phyloP scores from a whole-genome alignment of 2,888 invertebrate genomes.

The Stomorhina lunata region DNA sequence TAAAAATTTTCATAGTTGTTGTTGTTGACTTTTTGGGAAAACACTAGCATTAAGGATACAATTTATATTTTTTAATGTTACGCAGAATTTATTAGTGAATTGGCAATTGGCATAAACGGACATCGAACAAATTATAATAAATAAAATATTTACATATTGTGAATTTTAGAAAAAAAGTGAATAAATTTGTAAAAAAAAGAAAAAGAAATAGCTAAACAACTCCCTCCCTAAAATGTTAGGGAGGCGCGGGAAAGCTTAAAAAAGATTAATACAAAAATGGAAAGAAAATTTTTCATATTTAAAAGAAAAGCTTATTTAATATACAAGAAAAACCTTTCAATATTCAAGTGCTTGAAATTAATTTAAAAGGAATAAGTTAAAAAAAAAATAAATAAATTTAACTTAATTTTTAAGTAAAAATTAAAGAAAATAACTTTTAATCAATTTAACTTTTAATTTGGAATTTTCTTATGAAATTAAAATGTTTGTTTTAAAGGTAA shows the following conservation, averaged over 20 bases:
- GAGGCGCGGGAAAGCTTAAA: slow-evolving; percentile 48
- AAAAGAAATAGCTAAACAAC: not conserved
- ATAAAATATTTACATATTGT: slow-evolving; percentile 5
- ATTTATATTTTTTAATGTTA: slow-evolving; percentile 61
- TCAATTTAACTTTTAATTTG: not conserved
- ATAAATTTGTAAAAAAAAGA: slow-evolving; percentile 1
- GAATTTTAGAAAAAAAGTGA: slow-evolving; percentile 7
- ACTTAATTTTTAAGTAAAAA: not conserved
- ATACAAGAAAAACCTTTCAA: not conserved
- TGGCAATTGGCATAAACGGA: slow-evolving; percentile 65
- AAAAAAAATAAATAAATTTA: not conserved
- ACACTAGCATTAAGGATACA: slow-evolving; percentile 60
- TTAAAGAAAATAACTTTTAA: not conserved
- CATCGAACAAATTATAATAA: slow-evolving; percentile 25
- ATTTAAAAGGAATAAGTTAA: not conserved
- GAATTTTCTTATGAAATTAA: slow-evolving; percentile 26
- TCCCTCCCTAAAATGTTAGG: slow-evolving; percentile 21
- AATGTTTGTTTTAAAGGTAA: slow-evolving; percentile 65
- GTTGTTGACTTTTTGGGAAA: slow-evolving; percentile 35
- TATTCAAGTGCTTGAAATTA: not conserved
- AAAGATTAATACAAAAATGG: not conserved
- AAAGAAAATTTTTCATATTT: not conserved
- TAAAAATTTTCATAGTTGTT: slow-evolving; percentile 18
- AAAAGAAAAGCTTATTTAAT: not conserved
- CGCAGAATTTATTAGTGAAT: slow-evolving; percentile 66